phyloP scores from a whole-genome alignment of 2,888 invertebrate species.

The Epsilonema sp. region DNA sequence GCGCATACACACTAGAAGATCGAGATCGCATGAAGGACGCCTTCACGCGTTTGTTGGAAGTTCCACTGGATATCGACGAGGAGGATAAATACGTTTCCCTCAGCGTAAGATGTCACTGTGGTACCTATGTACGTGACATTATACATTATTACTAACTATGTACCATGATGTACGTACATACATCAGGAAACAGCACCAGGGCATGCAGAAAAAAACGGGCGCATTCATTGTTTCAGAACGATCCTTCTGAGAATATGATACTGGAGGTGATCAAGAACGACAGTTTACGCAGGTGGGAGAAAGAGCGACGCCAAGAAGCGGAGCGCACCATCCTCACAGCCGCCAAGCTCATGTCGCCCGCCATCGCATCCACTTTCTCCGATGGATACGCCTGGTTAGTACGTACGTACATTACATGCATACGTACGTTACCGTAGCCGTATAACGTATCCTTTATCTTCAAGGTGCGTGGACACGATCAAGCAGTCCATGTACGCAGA shows the following conservation, averaged over 20 bases:
- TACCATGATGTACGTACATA: too few species aligned
- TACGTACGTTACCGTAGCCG: too few species aligned
- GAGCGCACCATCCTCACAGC: conserved; percentile 63
- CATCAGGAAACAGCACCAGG: too few species aligned
- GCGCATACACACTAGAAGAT: conserved; percentile 45
- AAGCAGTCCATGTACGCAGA: conserved; percentile 62
- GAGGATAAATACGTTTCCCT: conserved; percentile 46
- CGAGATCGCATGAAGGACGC: conserved; percentile 76
- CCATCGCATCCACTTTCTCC: conserved; percentile 45
- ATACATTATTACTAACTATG: too few species aligned
- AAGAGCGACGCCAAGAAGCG: conserved; percentile 39
- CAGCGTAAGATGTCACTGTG: too few species aligned
- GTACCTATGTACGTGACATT: too few species aligned
- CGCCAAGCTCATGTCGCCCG: conserved; percentile 66
- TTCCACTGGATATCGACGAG: conserved; percentile 54
- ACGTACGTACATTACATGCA: too few species aligned
- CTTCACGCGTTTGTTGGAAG: conserved; percentile 68
- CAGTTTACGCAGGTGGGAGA: conserved; percentile 50
- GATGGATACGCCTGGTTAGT: conserved; percentile 41
- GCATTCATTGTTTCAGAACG: too few species aligned
- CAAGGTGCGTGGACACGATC: conserved; percentile 81
- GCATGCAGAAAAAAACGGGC: too few species aligned
- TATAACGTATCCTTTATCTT: conserved; percentile 16
- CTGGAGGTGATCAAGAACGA: conserved; percentile 56
- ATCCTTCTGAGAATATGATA: conserved; percentile 41